A percentile compares a stretch with the other conserved stretches of the same genome.
These are phyloP conservation scores for Agelas oroides DNA, from an alignment of 37 sponge, comb jelly and placozoan genomes.

Conservation along the genomic window DNA sequence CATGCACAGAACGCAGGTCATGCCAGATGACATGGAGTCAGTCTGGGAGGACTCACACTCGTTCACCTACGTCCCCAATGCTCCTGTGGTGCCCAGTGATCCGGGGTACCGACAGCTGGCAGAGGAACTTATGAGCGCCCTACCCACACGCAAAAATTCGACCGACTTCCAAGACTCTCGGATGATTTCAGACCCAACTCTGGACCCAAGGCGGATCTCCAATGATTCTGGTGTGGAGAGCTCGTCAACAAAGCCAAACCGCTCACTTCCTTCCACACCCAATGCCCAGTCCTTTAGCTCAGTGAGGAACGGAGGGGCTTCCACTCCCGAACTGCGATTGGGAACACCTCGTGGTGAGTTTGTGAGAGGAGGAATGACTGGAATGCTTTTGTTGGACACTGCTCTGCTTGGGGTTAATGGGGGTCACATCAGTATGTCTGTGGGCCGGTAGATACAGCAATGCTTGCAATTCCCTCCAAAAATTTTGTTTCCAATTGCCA, in stretches of 20 bases:
- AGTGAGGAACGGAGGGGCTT: constrained; percentile 22
- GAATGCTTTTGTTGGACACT: too few species aligned
- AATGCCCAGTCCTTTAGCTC: constrained; percentile 38
- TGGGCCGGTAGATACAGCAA: too few species aligned
- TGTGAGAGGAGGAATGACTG: not conserved
- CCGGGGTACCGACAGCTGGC: constrained; percentile 79
- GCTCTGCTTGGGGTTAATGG: too few species aligned
- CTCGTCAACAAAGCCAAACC: not conserved
- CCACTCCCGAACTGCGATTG: constrained; percentile 36
- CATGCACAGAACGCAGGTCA: not conserved
- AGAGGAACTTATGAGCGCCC: constrained; percentile 77
- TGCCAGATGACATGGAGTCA: constrained; percentile 22
- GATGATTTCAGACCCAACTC: constrained; percentile 53
- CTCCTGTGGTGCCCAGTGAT: constrained; percentile 70
- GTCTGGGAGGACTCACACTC: constrained; percentile 71
- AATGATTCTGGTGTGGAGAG: constrained; percentile 59
- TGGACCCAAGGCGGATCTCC: constrained; percentile 43
- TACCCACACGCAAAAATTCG: constrained; percentile 49
- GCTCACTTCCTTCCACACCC: constrained; percentile 66
- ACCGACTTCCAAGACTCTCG: constrained; percentile 20
- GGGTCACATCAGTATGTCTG: too few species aligned
- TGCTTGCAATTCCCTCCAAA: too few species aligned
- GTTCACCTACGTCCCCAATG: constrained; percentile 38
- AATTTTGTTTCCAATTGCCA: too few species aligned
- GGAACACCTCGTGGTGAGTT: constrained; percentile 64